Conservation (phyloP, 1,140 invertebrate genomes). For the Pomacea maculata region DNA sequence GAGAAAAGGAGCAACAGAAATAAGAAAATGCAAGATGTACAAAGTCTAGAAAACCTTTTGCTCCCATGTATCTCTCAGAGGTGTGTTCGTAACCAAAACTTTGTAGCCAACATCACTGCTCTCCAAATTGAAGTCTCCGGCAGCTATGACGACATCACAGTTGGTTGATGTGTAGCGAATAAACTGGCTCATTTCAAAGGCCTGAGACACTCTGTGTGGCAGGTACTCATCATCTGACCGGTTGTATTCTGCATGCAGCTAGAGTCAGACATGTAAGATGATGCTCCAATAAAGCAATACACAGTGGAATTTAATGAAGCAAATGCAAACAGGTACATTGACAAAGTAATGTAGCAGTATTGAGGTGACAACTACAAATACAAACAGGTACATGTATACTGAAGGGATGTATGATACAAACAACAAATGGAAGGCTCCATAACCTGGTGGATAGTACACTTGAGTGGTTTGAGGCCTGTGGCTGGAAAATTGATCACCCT, state of each 20-base stretch:
- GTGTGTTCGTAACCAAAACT: conserved; percentile 67
- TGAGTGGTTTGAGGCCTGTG: neutral
- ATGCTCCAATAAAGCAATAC: too few species aligned
- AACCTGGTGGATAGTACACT: too few species aligned
- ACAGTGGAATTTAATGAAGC: too few species aligned
- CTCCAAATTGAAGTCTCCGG: conserved; percentile 92
- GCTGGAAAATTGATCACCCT: neutral
- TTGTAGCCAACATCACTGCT: conserved; percentile 85
- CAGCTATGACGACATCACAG: conserved; percentile 85
- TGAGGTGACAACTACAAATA: too few species aligned
- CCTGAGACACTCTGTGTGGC: conserved; percentile 89
- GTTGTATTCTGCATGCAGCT: conserved; percentile 97
- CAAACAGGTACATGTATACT: too few species aligned
- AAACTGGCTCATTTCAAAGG: conserved; percentile 94
- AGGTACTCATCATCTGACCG: conserved; percentile 84
- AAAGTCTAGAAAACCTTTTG: conserved; percentile 40
- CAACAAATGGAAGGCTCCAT: too few species aligned
- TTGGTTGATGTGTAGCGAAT: conserved; percentile 79
- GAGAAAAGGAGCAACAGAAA: neutral
- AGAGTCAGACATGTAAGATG: neutral
- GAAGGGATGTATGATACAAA: too few species aligned
- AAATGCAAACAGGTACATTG: neutral
- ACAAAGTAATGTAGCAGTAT: too few species aligned
- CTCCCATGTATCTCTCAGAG: conserved; percentile 68
- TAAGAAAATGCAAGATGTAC: neutral